Evolutionary conservation across 2,888 invertebrate genomes (phyloP), one percentile per base, ranked within the genome.

Genomic region (Spialia ferax): DNA sequence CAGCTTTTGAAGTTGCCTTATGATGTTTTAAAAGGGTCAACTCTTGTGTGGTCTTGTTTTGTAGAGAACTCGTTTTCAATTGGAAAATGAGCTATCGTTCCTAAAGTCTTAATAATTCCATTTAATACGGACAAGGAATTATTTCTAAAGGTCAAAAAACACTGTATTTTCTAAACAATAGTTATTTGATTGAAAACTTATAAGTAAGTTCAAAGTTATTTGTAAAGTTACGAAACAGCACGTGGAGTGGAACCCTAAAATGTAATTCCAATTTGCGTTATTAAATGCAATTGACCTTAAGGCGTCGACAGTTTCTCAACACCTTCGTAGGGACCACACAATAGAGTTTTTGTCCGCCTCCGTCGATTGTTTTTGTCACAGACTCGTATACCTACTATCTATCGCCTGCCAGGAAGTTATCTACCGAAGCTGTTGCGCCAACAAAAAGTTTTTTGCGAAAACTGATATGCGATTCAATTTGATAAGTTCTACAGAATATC

Each of bases 251-350:
- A 5, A 42, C 42, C 15, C 42, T 52, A 52, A 55, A 56, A 56
- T n/a, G 29, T 56, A 56, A 63, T 63, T 63, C 29, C 55, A 55
- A 63, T 63, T 55, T 29, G 63, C 45, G 42, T 63, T 63, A 56
- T 56, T 56, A 63, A 18, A 18, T 45, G 20, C 55, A 63, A 57
- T 56, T 71, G 64, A 73, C 73, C 70, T 72, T 70, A 67, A 71
- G 65, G 61, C 42, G 63, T 42, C 48, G 29, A 54, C 57, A 63
- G 45, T 56, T 72, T 70, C 70, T 69, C 70, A 69, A 59, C 62
- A 50, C 64, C 50, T 48, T 63, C 55, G 59, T 67, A 70, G 67
- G 68, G 67, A 71, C 69, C 56, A 55, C 62, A 60, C 68, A 64
- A 63, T 69, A 52, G 52, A 26, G n/a, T 66, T 71, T 72, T 72